Evolutionary conservation across 2,888 invertebrate species (phyloP).

Genomic region (Aphidius colemani): DNA sequence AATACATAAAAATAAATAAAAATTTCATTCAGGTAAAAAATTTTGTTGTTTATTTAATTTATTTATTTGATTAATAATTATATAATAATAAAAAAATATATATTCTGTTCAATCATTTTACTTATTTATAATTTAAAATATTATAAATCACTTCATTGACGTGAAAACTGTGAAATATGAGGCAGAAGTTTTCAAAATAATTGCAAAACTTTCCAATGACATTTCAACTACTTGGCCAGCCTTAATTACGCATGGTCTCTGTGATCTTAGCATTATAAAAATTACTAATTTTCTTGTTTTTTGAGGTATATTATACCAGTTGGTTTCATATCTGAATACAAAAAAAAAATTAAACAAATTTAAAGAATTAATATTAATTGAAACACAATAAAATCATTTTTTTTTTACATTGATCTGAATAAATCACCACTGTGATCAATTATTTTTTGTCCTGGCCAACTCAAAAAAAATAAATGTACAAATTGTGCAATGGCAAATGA

Average conservation of each 20-base stretch:
- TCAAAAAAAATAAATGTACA: slow-evolving; percentile 22
- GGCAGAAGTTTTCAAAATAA: slow-evolving; percentile 12
- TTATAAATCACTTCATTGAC: slow-evolving; percentile 3
- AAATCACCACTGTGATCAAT: slow-evolving; percentile 13
- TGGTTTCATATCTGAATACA: slow-evolving; percentile 13
- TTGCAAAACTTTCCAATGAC: slow-evolving; percentile 15
- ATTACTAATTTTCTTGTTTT: slow-evolving; percentile 9
- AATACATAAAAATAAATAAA: too few species aligned
- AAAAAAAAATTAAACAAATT: not conserved
- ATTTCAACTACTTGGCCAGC: slow-evolving; percentile 16
- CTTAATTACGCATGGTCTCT: slow-evolving; percentile 2
- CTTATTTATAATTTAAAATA: not conserved
- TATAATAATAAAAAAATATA: not conserved
- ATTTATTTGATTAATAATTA: not conserved
- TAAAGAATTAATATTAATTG: not conserved
- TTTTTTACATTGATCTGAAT: not conserved
- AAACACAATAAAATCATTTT: not conserved
- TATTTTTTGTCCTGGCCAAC: slow-evolving; percentile 19
- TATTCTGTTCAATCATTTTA: not conserved
- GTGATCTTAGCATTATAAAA: slow-evolving; percentile 14
- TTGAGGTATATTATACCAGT: slow-evolving; percentile 19
- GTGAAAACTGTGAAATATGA: slow-evolving; percentile 20
- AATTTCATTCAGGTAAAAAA: too few species aligned
- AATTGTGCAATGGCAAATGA: slow-evolving; percentile 13
- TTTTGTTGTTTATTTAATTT: not conserved